Base-by-base conservation (phyloP, 1,140 invertebrate species). In the Drosophila funebris region DNA sequence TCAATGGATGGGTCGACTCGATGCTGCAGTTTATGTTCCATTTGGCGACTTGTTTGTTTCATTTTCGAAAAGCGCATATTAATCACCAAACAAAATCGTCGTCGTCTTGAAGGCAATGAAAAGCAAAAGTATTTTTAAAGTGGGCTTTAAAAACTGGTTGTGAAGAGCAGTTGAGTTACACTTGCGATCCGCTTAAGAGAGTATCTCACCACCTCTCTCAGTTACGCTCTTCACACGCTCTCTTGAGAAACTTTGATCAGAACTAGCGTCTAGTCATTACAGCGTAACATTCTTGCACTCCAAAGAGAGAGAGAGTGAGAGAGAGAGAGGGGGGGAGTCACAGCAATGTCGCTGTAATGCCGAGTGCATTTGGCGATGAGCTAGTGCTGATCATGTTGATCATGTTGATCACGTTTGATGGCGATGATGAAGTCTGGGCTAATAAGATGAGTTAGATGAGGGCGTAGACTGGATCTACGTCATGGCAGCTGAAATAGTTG, bases 101-200 rank as follows among this genome's bases (percentile, higher is more conserved):
- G 70, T 56, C 76, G 68, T 41, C 44, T 79, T 62, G 82, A 85
- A 87, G 81, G 81, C 82, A 85, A 85, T 85, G 82, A 85, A 85
- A 85, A 85, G 82, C 82, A 85, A 85, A 85, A 85, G 82, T 87
- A 87, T 85, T 87, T 85, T 82, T 85, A 78, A 84, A 87, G 82
- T 85, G 83, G 82, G 83, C 82, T 87, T 84, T 82, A 70, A 87
- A 58, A 83, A 87, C 82, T 69, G 83, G 82, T 87, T 85, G 82
- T 87, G 82, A 82, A 87, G 82, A 87, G 82, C 73, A 3, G 37
- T 60, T 58, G 77, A 72, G 73, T 77, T 77, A 82, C 75, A 78
- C 54, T 75, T 73, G 73, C 52, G 61, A 48, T 39, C 22, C 50
- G 57, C 43, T 64, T 75, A 80, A 84, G 66, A 87, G 78, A 87